Conservation (phyloP, 2,113 vertebrate genomes). For the Podiceps cristatus region DNA sequence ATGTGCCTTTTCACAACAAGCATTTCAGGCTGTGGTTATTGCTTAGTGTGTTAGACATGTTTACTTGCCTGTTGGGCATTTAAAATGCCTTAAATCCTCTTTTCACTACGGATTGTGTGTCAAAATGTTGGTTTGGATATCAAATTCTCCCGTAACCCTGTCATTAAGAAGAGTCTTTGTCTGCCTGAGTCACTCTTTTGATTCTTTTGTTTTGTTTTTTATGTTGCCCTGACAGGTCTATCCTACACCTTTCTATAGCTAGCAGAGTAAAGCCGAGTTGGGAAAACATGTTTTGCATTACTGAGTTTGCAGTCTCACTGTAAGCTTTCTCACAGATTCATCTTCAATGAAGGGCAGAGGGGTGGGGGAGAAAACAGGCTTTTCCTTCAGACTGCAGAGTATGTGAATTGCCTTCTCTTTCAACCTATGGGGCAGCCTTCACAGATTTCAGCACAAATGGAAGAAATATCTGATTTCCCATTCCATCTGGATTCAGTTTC, state of each 20-base stretch:
- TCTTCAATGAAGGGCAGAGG: not conserved
- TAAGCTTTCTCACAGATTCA: constrained; percentile 56
- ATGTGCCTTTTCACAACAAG: not conserved
- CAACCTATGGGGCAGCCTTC: constrained; percentile 44
- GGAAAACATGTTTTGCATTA: constrained; percentile 62
- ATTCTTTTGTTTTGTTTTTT: not conserved
- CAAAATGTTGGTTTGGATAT: constrained; percentile 42
- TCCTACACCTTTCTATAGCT: constrained; percentile 54
- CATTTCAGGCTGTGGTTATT: constrained; percentile 5
- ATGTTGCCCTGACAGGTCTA: constrained; percentile 38
- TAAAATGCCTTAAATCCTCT: constrained; percentile 8
- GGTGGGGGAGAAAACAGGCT: constrained; percentile 31
- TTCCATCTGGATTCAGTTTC: constrained; percentile 77
- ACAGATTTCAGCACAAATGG: constrained; percentile 62
- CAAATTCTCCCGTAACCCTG: constrained; percentile 27
- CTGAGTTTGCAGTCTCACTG: constrained; percentile 3
- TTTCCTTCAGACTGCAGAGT: not conserved
- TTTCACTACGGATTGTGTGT: not conserved
- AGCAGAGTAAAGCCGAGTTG: not conserved
- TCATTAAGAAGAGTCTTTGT: constrained; percentile 39
- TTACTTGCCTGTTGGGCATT: constrained; percentile 24
- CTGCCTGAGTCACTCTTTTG: not conserved
- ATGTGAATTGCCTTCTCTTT: constrained; percentile 63
- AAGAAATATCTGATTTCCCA: constrained; percentile 71
- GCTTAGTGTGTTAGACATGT: not conserved